A percentile compares a stretch with the other conserved stretches of the same genome.
Conservation (phyloP, 2,113 vertebrate species). For the Psilopsiagon aurifrons region DNA sequence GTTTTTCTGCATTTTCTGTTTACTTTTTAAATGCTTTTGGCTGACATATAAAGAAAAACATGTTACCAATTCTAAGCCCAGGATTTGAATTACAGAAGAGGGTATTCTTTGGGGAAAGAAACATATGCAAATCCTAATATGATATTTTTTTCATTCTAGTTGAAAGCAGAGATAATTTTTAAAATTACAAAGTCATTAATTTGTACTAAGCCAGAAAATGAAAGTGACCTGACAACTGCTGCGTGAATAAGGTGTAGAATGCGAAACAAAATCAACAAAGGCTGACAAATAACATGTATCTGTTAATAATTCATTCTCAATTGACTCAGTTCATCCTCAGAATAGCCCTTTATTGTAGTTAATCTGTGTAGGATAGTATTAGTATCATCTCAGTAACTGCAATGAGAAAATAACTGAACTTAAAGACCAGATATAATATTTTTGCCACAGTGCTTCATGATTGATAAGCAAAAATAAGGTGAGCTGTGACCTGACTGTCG, state of each 20-base stretch:
- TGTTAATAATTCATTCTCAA: background rate
- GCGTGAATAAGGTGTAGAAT: background rate
- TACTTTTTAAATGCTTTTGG: background rate
- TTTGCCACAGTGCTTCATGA: background rate
- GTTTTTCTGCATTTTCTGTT: background rate
- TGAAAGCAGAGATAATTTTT: background rate
- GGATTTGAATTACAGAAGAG: background rate
- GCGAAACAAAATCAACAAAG: background rate
- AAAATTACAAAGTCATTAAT: background rate
- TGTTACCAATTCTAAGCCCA: background rate
- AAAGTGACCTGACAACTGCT: background rate
- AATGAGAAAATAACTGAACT: background rate
- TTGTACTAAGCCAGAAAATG: background rate
- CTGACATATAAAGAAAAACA: background rate
- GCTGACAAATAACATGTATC: background rate
- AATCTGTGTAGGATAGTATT: background rate
- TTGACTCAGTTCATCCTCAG: background rate
- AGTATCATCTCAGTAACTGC: background rate
- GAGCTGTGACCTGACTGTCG: background rate
- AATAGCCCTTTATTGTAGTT: background rate
- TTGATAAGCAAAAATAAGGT: background rate
- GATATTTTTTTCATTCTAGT: background rate
- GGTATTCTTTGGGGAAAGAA: background rate
- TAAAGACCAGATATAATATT: background rate
- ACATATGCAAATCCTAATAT: background rate